These are phyloP conservation scores for Empidonax traillii DNA, from an alignment of 2,113 vertebrate genomes.

Conservation along the genomic window DNA sequence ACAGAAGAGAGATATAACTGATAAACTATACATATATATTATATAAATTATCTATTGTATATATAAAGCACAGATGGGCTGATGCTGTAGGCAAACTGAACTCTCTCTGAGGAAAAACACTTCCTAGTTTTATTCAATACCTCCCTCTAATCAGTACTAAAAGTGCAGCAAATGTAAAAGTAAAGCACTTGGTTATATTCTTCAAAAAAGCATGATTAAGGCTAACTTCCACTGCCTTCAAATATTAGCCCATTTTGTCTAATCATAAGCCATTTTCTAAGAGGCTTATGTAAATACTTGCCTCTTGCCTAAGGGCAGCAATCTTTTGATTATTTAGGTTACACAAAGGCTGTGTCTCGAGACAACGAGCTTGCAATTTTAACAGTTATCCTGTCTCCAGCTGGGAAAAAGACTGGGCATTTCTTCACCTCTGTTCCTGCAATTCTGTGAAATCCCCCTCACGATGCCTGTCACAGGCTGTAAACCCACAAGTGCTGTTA, in stretches of 20 bases:
- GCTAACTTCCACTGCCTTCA: not conserved
- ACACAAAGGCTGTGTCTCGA: not conserved
- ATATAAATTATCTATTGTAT: not conserved
- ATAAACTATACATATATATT: not conserved
- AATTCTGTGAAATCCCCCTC: not conserved
- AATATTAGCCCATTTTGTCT: not conserved
- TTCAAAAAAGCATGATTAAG: not conserved
- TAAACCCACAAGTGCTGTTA: not conserved
- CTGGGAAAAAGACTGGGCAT: not conserved
- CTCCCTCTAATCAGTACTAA: not conserved
- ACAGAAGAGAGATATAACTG: not conserved
- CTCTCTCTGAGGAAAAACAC: not conserved
- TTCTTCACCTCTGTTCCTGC: not conserved
- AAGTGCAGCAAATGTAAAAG: not conserved
- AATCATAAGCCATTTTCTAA: not conserved
- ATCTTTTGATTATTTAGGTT: slow-evolving; percentile 5
- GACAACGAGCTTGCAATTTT: not conserved
- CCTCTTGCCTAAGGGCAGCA: not conserved
- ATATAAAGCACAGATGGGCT: not conserved
- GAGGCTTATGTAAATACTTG: not conserved
- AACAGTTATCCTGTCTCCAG: not conserved
- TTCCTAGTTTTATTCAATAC: not conserved
- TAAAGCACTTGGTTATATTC: not conserved
- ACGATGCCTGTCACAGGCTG: not conserved
- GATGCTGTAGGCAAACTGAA: not conserved